These are phyloP conservation scores for Drepanosiphum platanoidis DNA, from an alignment of 2,888 invertebrate species.

Conservation along the genomic window DNA sequence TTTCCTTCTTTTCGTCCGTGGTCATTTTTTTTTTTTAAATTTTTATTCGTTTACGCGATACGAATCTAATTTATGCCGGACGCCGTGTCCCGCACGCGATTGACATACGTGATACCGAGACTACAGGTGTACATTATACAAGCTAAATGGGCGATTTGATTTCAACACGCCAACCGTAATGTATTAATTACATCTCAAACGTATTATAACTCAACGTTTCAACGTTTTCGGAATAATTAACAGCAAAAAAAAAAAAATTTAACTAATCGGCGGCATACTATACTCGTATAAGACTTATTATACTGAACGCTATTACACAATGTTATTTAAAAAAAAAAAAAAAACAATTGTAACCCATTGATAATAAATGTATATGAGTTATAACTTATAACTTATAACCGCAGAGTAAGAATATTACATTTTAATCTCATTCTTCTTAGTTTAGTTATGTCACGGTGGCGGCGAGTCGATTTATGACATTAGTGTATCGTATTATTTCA, in stretches of 20 bases:
- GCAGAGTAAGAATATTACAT: too few relatives aligned
- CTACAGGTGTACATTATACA: slow-evolving; percentile 45
- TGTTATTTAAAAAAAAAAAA: too few relatives aligned
- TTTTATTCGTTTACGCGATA: slow-evolving; percentile 24
- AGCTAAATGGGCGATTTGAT: slow-evolving; percentile 43
- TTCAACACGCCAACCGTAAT: slow-evolving; percentile 54
- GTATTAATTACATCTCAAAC: slow-evolving; percentile 48
- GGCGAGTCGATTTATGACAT: too few relatives aligned
- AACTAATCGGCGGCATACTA: background rate
- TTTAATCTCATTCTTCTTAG: too few relatives aligned
- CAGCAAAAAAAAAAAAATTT: too few relatives aligned
- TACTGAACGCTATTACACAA: too few relatives aligned
- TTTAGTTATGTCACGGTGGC: too few relatives aligned
- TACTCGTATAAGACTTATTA: too few relatives aligned
- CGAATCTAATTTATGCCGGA: slow-evolving; percentile 43
- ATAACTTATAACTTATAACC: too few relatives aligned
- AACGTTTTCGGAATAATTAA: background rate
- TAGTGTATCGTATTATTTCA: too few relatives aligned
- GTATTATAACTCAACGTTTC: background rate
- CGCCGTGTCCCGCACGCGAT: slow-evolving; percentile 51
- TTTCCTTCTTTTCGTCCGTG: background rate
- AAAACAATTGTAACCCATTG: too few relatives aligned
- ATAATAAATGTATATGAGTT: too few relatives aligned
- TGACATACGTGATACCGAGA: slow-evolving; percentile 46
- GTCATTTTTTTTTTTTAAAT: background rate